Conservation (phyloP, 2,888 invertebrate genomes). For the Antheraea assamensis region DNA sequence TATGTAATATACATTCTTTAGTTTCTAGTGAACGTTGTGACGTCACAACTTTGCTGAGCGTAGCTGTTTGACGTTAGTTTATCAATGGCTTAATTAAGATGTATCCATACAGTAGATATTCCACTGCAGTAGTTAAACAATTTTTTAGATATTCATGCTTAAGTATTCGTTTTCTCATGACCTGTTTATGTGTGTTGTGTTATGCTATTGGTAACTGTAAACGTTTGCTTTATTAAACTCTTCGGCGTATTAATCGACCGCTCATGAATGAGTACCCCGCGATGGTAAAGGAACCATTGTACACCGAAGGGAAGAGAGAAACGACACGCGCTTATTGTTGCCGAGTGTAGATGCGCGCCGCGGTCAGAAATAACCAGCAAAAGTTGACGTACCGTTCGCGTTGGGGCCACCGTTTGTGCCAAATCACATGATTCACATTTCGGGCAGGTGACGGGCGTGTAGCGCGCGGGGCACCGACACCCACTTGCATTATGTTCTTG, state of each 20-base stretch:
- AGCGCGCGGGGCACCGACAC: conserved; percentile 37
- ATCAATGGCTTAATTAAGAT: neutral
- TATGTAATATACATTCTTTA: neutral
- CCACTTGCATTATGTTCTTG: conserved; percentile 43
- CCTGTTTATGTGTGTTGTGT: neutral
- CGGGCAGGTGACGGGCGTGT: conserved; percentile 67
- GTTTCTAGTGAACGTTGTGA: neutral
- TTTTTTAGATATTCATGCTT: neutral
- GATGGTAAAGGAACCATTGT: neutral
- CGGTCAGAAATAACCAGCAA: conserved; percentile 66
- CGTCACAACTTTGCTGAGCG: neutral
- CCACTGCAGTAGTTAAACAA: neutral
- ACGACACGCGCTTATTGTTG: conserved; percentile 50
- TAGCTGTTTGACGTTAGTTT: neutral
- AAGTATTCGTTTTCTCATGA: neutral
- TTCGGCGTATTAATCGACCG: neutral
- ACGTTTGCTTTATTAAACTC: too few species aligned
- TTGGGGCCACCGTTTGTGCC: conserved; percentile 68
- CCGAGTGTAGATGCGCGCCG: conserved; percentile 55
- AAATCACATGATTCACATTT: conserved; percentile 77
- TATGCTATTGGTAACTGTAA: too few species aligned
- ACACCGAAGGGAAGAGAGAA: neutral
- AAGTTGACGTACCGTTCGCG: conserved; percentile 58
- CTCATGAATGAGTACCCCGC: conserved; percentile 11
- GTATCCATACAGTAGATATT: neutral